Percentiles rank a stretch among this genome's conserved stretches.
phyloP scores from a whole-genome alignment of 1,140 invertebrate species.

The Drosophila kepulauana region DNA sequence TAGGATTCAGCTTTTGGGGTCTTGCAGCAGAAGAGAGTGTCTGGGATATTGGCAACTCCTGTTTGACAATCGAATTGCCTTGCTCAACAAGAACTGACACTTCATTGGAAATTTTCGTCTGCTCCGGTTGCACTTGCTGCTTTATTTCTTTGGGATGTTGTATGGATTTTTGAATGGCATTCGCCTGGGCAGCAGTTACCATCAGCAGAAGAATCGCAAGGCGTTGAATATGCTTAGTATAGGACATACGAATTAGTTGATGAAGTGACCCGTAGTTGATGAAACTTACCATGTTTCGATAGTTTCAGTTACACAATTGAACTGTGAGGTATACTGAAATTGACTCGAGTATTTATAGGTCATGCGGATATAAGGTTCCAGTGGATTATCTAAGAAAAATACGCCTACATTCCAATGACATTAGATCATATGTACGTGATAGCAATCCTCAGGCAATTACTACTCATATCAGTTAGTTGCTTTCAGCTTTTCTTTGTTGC shows the following conservation, averaged over 20 bases:
- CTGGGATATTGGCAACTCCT: not conserved
- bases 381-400: slow-evolving; percentile 9
- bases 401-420: slow-evolving; percentile 8
- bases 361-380: slow-evolving; percentile 8
- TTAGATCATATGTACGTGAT: slow-evolving; percentile 38
- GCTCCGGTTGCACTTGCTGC: slow-evolving; percentile 1
- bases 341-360: slow-evolving; percentile 54
- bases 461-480: slow-evolving; percentile 11
- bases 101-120: slow-evolving; percentile 11
- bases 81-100: slow-evolving; percentile 5
- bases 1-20: too few species aligned
- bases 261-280: not conserved
- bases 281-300: slow-evolving; percentile 69
- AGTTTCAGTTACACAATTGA: slow-evolving; percentile 53
- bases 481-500: slow-evolving; percentile 48
- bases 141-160: not conserved
- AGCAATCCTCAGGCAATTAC: slow-evolving; percentile 34
- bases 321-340: slow-evolving; percentile 46
- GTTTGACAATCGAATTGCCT: not conserved
- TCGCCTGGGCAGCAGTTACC: slow-evolving; percentile 14
- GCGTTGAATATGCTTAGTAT: slow-evolving; percentile 43
- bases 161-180: not conserved
- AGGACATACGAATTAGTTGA: slow-evolving; percentile 14
- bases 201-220: slow-evolving; percentile 42
- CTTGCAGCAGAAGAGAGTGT: too few species aligned